These are phyloP conservation scores for Sthenelais limicola DNA, from an alignment of 2,888 invertebrate species.

Conservation along the genomic window DNA sequence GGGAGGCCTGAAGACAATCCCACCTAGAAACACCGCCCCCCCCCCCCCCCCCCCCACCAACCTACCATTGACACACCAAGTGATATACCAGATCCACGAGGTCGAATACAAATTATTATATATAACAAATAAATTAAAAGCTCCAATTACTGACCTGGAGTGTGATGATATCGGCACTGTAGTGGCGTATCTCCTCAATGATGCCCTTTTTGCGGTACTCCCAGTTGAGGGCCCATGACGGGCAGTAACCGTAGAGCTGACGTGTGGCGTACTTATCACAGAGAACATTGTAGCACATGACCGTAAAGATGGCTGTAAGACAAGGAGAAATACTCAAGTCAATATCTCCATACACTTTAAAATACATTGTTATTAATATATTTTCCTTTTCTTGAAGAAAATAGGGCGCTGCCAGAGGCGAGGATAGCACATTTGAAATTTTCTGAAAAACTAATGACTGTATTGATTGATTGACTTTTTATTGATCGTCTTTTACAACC, in stretches of 20 bases:
- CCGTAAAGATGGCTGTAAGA: slow-evolving; percentile 88
- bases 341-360: too few species aligned
- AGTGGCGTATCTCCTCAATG: slow-evolving; percentile 95
- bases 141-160: slow-evolving; percentile 78
- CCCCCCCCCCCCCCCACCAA: slow-evolving; percentile 5
- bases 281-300: slow-evolving; percentile 99
- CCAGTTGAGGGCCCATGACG: slow-evolving; percentile 99
- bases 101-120: not conserved
- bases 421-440: too few species aligned
- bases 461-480: too few species aligned
- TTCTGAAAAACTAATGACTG: too few species aligned
- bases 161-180: slow-evolving; percentile 97
- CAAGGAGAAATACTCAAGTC: too few species aligned
- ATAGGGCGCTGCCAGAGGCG: too few species aligned
- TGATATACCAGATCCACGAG: not conserved
- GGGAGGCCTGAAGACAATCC: not conserved
- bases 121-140: not conserved
- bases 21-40: not conserved
- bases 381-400: too few species aligned
- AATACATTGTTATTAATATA: too few species aligned
- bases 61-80: too few species aligned
- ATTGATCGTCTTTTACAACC: too few species aligned
- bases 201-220: slow-evolving; percentile 98
- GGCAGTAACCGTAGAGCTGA: slow-evolving; percentile 99
- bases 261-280: slow-evolving; percentile 99